Percentiles rank a stretch among this genome's conserved stretches.
phyloP scores from a whole-genome alignment of 2,888 invertebrate genomes.

The Syrphus vitripennis region DNA sequence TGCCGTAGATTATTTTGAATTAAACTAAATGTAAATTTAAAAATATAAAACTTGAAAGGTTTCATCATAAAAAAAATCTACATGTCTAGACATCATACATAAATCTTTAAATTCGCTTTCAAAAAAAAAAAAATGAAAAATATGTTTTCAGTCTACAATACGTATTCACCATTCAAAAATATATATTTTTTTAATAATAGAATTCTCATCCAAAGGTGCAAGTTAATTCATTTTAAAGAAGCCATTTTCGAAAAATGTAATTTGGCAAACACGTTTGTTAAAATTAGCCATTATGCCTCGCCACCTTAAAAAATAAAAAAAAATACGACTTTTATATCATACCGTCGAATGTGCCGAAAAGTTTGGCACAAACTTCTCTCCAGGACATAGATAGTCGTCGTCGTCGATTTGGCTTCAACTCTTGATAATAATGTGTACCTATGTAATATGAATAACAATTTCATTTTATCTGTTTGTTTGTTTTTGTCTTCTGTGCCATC shows the following conservation, averaged over 20 bases:
- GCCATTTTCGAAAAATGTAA: background rate
- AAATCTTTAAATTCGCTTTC: no score
- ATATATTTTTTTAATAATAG: background rate
- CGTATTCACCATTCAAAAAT: background rate
- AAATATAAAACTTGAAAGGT: no score
- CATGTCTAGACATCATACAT: no score
- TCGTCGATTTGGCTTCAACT: conserved; percentile 3
- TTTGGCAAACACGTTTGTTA: background rate
- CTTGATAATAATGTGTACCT: background rate
- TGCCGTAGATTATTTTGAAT: no score
- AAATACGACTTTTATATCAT: background rate
- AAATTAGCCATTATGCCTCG: background rate
- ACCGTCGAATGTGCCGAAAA: background rate
- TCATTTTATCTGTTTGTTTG: conserved; percentile 6
- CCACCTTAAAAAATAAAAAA: background rate
- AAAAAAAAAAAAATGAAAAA: no score
- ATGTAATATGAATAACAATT: conserved; percentile 25
- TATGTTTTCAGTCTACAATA: no score
- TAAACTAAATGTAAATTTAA: no score
- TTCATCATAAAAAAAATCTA: no score
- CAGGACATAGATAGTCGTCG: background rate
- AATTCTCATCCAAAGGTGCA: background rate
- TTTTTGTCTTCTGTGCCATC: background rate
- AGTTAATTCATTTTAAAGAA: background rate
- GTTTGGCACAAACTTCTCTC: background rate